phyloP scores from a whole-genome alignment of 2,113 vertebrate genomes.

The Barbus barbus region DNA sequence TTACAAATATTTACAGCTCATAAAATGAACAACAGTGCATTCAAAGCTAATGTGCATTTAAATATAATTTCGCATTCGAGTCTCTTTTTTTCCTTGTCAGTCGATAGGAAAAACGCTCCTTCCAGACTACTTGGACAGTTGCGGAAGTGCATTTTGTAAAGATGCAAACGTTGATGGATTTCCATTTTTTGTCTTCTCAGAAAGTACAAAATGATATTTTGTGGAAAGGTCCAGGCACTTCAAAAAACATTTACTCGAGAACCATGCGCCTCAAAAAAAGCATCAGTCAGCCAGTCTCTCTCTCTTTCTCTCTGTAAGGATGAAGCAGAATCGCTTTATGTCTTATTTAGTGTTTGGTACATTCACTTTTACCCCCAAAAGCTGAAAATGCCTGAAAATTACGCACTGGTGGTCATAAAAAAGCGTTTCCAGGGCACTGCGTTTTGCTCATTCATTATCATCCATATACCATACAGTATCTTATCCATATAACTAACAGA shows the following conservation, averaged over 20 bases:
- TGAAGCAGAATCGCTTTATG: slow-evolving; percentile 30
- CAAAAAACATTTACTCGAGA: background rate
- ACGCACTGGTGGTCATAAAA: slow-evolving; percentile 42
- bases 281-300: background rate
- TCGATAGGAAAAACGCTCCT: slow-evolving; percentile 57
- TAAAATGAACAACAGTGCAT: slow-evolving; percentile 97
- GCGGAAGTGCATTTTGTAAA: slow-evolving; percentile 80
- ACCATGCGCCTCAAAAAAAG: slow-evolving; percentile 17
- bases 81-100: slow-evolving; percentile 72
- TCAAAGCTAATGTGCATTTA: slow-evolving; percentile 99
- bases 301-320: slow-evolving; percentile 3
- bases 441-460: background rate
- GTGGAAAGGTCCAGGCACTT: slow-evolving; percentile 48
- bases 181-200: slow-evolving; percentile 19
- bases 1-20: slow-evolving; percentile 98
- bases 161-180: slow-evolving; percentile 56
- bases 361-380: slow-evolving; percentile 62
- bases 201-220: slow-evolving; percentile 30
- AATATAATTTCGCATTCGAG: slow-evolving; percentile 85
- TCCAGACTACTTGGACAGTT: slow-evolving; percentile 64
- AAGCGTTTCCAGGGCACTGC: slow-evolving; percentile 40
- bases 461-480: background rate
- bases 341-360: slow-evolving; percentile 62
- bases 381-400: slow-evolving; percentile 46
- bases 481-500: background rate